Conservation (phyloP, 2,888 invertebrate species). For the Bellardia bayeri region DNA sequence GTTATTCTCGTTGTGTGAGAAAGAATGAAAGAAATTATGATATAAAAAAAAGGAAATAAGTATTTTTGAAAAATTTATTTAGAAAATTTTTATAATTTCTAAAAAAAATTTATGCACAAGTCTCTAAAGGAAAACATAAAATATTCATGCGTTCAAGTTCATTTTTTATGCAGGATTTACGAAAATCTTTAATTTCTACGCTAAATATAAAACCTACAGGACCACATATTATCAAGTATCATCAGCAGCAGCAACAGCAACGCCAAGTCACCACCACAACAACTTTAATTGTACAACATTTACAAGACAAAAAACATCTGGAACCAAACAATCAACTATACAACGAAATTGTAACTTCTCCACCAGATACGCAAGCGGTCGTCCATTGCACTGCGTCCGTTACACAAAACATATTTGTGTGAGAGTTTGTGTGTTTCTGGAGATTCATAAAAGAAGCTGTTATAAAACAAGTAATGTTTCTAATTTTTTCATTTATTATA, state of each 20-base stretch:
- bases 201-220: slow-evolving; percentile 72
- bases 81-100: slow-evolving; percentile 71
- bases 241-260: background rate
- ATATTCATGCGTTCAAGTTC: slow-evolving; percentile 77
- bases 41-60: slow-evolving; percentile 69
- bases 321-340: slow-evolving; percentile 19
- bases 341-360: background rate
- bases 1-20: slow-evolving; percentile 59
- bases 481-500: slow-evolving; percentile 64
- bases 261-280: background rate
- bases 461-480: slow-evolving; percentile 73
- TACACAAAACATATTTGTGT: slow-evolving; percentile 49
- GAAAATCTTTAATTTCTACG: slow-evolving; percentile 73
- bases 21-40: slow-evolving; percentile 6
- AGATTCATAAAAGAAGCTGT: slow-evolving; percentile 63
- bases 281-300: slow-evolving; percentile 27
- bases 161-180: slow-evolving; percentile 82
- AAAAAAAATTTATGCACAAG: slow-evolving; percentile 74
- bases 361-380: background rate
- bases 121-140: slow-evolving; percentile 74
- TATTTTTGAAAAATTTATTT: slow-evolving; percentile 71
- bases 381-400: slow-evolving; percentile 8
- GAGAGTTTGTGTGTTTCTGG: slow-evolving; percentile 1
- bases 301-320: slow-evolving; percentile 57
- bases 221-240: slow-evolving; percentile 40